Percentiles rank a stretch among this genome's conserved stretches.
phyloP scores from a whole-genome alignment of 2,888 invertebrate species.

The Kuschelorhynchus macadamiae region DNA sequence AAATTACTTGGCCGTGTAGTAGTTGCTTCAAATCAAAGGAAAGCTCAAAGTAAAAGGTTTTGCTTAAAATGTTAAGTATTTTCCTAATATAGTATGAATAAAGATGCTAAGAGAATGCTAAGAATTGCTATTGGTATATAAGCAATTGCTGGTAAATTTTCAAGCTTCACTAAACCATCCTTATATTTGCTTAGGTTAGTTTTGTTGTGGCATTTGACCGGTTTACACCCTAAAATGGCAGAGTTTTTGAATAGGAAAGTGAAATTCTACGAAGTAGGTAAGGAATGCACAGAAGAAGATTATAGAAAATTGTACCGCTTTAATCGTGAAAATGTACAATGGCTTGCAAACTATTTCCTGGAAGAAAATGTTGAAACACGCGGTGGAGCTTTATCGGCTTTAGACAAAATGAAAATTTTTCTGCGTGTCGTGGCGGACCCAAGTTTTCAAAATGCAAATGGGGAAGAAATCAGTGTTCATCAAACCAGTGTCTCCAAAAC shows the following conservation, averaged over 20 bases:
- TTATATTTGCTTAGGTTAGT: conserved; percentile 8
- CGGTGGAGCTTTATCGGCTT: conserved; percentile 21
- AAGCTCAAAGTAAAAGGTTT: conserved; percentile 7
- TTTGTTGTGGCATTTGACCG: not conserved
- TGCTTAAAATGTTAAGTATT: conserved; percentile 3
- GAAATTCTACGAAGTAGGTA: conserved; percentile 11
- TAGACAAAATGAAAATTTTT: conserved; percentile 25
- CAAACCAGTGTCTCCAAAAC: conserved; percentile 12
- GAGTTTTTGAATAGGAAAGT: conserved; percentile 15
- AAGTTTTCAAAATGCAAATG: conserved; percentile 25
- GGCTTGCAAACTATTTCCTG: conserved; percentile 27
- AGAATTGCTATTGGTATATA: conserved; percentile 16
- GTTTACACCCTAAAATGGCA: conserved; percentile 9
- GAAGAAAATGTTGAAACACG: conserved; percentile 20
- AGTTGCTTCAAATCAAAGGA: conserved; percentile 12
- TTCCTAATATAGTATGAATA: not conserved
- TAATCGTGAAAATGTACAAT: conserved; percentile 28
- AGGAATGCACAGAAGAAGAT: conserved; percentile 1
- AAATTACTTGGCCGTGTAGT: conserved; percentile 8
- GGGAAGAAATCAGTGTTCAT: conserved; percentile 3
- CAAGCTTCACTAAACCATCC: not conserved
- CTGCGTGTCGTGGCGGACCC: conserved; percentile 25
- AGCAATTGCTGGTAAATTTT: conserved; percentile 20
- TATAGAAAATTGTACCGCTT: conserved; percentile 32
- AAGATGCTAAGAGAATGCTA: too few relatives aligned